Base-by-base conservation (phyloP, 2,797 vertebrate species). In the Smutsia gigantea region DNA sequence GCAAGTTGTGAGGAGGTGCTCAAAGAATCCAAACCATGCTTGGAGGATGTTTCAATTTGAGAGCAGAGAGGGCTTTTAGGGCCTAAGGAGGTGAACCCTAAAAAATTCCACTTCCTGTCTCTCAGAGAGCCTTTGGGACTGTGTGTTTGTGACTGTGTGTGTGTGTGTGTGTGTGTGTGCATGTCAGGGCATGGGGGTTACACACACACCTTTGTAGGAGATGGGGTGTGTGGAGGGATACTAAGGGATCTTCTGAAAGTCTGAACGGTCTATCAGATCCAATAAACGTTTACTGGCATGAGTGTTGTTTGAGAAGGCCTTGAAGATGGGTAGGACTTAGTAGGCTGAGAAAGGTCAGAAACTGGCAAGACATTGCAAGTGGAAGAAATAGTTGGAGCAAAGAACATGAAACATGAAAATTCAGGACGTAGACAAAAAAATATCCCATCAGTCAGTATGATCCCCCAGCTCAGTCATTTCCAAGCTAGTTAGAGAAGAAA, bases 401-500 rank as follows among this genome's bases (percentile, higher is more conserved):
- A 42, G 51, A 53, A 94, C 79, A 72, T 51, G 5, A 74, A 79
- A 68, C 31, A 55, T 5, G 49, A 81, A 87, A 89, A 79, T 42
- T 7, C 8, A 85, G 61, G 15, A 53, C n/a, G 79, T 34, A 6
- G 72, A 31, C 13, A 71, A 84, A 59, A 69, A 49, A 57, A 37
- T 29, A 84, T 34, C 27, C 21, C 25, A 27, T 49, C 31, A 77
- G 12, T 68, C 46, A 9, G 14, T 29, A 68, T n/a, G 49, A 46
- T 10, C 46, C 46, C 46, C 46, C 46, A 46, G 12, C 34, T 66
- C 46, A 46, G 4, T 57, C 1, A 18, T 68, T 93, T 63, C 66
- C 74, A 51, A 93, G 25, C 27, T 83, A n/a, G 5, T 29, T 71
- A 72, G 51, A 88, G 63, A 88, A 34, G 15, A 87, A 88, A 88